phyloP scores from a whole-genome alignment of 2,888 invertebrate species.

The Bugulina stolonifera region DNA sequence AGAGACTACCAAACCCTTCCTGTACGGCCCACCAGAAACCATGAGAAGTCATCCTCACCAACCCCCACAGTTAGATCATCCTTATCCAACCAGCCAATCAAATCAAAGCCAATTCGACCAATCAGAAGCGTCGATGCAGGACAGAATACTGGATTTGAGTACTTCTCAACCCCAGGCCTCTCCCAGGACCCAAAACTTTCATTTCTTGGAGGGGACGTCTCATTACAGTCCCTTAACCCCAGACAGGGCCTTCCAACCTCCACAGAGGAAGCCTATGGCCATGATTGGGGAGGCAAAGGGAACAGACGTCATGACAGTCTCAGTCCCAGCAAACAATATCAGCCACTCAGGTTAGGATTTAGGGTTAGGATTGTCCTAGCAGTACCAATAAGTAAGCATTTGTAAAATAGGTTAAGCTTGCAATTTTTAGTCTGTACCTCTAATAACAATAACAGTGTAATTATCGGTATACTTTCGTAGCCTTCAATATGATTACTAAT shows the following conservation, averaged over 20 bases:
- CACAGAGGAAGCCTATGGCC: neutral
- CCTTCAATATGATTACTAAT: neutral
- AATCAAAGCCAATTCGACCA: neutral
- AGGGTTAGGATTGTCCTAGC: no score
- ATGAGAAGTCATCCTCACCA: neutral
- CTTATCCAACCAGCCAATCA: neutral
- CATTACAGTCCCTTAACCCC: neutral
- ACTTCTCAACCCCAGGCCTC: neutral
- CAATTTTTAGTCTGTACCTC: neutral
- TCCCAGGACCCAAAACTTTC: neutral
- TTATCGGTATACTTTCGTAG: neutral
- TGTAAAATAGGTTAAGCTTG: neutral
- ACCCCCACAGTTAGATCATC: neutral
- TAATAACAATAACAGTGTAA: neutral
- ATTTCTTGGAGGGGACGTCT: neutral
- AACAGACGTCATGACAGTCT: neutral
- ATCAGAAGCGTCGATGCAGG: neutral
- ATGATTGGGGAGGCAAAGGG: neutral
- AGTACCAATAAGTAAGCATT: no score
- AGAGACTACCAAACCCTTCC: slow-evolving; percentile 1
- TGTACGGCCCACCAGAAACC: neutral
- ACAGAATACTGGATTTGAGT: neutral
- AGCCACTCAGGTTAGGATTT: slow-evolving; percentile 14
- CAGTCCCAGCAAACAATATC: slow-evolving; percentile 23
- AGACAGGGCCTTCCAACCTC: neutral